Percentiles rank a stretch among this genome's conserved stretches.
phyloP scores from a whole-genome alignment of 2,888 invertebrate genomes.

The Scaeva pyrastri region DNA sequence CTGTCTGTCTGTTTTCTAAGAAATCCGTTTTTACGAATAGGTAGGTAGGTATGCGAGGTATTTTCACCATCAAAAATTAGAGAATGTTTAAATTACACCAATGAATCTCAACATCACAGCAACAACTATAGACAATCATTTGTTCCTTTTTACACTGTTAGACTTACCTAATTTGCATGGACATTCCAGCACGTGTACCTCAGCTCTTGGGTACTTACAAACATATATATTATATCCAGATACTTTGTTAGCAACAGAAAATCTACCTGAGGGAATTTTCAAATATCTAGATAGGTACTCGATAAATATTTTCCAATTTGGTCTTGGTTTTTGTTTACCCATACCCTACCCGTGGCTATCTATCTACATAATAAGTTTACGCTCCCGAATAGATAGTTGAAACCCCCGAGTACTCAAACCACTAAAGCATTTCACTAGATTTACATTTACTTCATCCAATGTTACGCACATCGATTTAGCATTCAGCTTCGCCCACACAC shows the following conservation, averaged over 20 bases:
- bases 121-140: too few species aligned
- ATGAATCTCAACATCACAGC: too few species aligned
- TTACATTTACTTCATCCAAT: not conserved
- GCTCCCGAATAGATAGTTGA: conserved; percentile 38
- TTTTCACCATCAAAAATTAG: too few species aligned
- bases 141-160: too few species aligned
- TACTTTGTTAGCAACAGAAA: not conserved
- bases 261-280: not conserved
- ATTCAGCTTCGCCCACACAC: conserved; percentile 52
- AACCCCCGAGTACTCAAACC: conserved; percentile 6
- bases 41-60: too few species aligned
- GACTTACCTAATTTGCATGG: not conserved
- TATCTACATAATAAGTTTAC: not conserved
- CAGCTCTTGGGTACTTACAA: not conserved
- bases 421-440: not conserved
- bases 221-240: fast-evolving
- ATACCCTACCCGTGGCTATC: not conserved
- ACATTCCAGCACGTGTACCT: conserved; percentile 1
- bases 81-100: too few species aligned
- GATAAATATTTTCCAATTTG: not conserved
- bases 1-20: too few species aligned
- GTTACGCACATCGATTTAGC: conserved; percentile 1
- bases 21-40: too few species aligned
- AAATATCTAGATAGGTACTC: not conserved
- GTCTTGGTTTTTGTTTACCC: not conserved